phyloP scores from a whole-genome alignment of 2,113 vertebrate species.

The Zapus hudsonius region DNA sequence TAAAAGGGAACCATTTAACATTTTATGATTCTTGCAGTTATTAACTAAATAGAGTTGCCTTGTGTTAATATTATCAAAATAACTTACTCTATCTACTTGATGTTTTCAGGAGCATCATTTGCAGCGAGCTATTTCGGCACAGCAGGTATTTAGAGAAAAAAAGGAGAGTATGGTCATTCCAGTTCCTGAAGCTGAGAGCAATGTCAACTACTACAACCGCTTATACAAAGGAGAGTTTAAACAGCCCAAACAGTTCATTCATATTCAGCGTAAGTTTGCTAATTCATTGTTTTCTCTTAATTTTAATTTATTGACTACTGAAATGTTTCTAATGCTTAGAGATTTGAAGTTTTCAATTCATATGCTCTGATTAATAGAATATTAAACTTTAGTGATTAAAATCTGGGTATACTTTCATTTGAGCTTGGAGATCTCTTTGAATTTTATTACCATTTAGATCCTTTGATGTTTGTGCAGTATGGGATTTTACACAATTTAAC shows the following conservation, averaged over 20 bases:
- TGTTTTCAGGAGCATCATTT: constrained; percentile 94
- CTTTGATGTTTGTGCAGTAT: constrained; percentile 32
- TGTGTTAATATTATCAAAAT: constrained; percentile 56
- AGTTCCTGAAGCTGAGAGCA: constrained; percentile 94
- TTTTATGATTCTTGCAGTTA: background rate
- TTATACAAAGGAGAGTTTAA: constrained; percentile 95
- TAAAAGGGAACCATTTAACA: background rate
- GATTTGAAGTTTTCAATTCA: constrained; percentile 53
- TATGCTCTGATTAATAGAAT: constrained; percentile 30
- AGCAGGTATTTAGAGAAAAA: constrained; percentile 96
- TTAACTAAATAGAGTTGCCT: constrained; percentile 49
- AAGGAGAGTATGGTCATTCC: constrained; percentile 98
- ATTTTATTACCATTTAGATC: constrained; percentile 48
- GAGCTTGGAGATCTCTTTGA: constrained; percentile 58
- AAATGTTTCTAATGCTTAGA: constrained; percentile 34
- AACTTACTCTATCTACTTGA: constrained; percentile 66
- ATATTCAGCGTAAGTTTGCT: constrained; percentile 93
- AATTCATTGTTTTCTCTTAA: constrained; percentile 2
- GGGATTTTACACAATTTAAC: constrained; percentile 24
- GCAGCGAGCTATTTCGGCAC: constrained; percentile 95
- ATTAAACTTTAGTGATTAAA: constrained; percentile 54
- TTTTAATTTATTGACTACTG: constrained; percentile 62
- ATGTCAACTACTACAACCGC: constrained; percentile 94
- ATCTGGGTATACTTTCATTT: constrained; percentile 25
- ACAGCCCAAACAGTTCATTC: constrained; percentile 96